Base-by-base conservation (phyloP, 2,113 vertebrate species). In the Clarias magur region DNA sequence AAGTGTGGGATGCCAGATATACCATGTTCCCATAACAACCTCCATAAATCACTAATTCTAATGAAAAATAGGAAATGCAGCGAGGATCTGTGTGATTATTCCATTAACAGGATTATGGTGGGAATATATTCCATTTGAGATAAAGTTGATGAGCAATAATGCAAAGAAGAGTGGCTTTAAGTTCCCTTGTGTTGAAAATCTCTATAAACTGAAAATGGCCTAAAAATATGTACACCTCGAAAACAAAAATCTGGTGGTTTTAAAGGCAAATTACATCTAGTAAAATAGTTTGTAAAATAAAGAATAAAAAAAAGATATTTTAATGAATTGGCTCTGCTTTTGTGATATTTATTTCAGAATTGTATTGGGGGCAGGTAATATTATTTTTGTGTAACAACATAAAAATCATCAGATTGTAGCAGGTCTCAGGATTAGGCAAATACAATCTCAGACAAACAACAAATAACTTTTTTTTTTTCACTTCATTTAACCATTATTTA, bases 11-110 rank as follows among this genome's bases (percentile, higher is more conserved):
- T 62, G 79, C 78, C 59, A 16, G 79, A 62, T 79, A 80, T 25
- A 19, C 53, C 79, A 42, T 25, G 88, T 90, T 87, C 57, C 87
- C 89, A 91, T 89, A 84, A 86, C 27, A 81, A 90, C 88, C 60
- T 75, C 38, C 60, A 79, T 86, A 62, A 87, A 86, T 86, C 34
- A 75, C 38, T 81, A 60, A 38, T 53, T 87, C 62, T 83, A 60
- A 68, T 84, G 3, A 86, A 62, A 63, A 62, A 70, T 54, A 75
- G 79, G 48, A 63, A 70, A 42, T 57, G 80, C 56, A 54, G 11
- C 60, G 75, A 78, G 75, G 75, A 54, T 48, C n/a, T 0, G 73
- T 25, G 72, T 3, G 73, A 53, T 76, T 76, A n/a, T 54, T 85
- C 67, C 67, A 89, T 87, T 89, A 84, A 68, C n/a, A 23, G 63